phyloP scores from a whole-genome alignment of 2,888 invertebrate genomes.

The Agonopterix heracliana region DNA sequence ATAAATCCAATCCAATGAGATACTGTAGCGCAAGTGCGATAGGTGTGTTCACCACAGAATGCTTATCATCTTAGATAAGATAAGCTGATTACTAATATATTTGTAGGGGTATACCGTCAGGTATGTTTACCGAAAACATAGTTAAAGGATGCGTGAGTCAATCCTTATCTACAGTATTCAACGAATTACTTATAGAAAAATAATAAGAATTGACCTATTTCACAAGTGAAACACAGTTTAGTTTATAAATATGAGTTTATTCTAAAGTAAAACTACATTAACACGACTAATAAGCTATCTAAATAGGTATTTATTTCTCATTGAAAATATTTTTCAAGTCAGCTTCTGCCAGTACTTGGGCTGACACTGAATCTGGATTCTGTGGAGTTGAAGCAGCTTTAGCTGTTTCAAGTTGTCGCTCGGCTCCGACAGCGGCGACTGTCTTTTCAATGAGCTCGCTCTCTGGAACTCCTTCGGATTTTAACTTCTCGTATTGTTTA shows the following conservation, averaged over 20 bases:
- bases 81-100: constrained; percentile 50
- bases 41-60: constrained; percentile 40
- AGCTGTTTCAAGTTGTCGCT: constrained; percentile 31
- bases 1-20: constrained; percentile 29
- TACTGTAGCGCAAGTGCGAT: constrained; percentile 30
- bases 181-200: too few species aligned
- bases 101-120: constrained; percentile 6
- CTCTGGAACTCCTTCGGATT: constrained; percentile 69
- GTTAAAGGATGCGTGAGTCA: too few species aligned
- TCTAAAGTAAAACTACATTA: too few species aligned
- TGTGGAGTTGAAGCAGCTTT: constrained; percentile 23
- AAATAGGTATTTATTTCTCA: constrained; percentile 22
- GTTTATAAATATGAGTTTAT: too few species aligned
- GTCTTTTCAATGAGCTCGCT: constrained; percentile 67
- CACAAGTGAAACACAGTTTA: too few species aligned
- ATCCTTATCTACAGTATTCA: too few species aligned
- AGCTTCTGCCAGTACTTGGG: constrained; percentile 44
- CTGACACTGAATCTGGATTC: constrained; percentile 43
- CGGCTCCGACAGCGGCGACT: constrained; percentile 34
- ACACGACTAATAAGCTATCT: too few species aligned
- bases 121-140: too few species aligned
- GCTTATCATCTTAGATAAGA: constrained; percentile 69
- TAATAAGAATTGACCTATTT: too few species aligned
- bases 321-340: constrained; percentile 53
- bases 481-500: constrained; percentile 76